phyloP scores from a whole-genome alignment of 2,797 vertebrate genomes.

The Trachurus trachurus region DNA sequence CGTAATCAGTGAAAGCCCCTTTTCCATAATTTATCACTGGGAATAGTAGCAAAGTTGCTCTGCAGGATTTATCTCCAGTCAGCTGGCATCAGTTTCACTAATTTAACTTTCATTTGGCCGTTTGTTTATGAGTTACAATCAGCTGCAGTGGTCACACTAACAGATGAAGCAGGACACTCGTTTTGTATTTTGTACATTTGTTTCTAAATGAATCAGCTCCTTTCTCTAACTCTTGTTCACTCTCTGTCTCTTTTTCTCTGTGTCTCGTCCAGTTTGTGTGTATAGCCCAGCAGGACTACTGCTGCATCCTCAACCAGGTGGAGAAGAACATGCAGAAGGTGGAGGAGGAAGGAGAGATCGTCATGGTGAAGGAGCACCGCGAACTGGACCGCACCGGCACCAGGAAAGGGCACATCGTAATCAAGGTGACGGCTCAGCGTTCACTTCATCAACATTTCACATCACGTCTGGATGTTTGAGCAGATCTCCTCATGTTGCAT shows the following conservation, averaged over 20 bases:
- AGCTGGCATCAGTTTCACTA: constrained; percentile 1
- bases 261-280: constrained; percentile 90
- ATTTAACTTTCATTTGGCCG: constrained; percentile 1
- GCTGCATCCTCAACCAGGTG: constrained; percentile 99
- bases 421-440: constrained; percentile 90
- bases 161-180: neutral
- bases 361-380: constrained; percentile 99
- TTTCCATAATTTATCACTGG: constrained; percentile 19
- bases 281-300: constrained; percentile 98
- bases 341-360: constrained; percentile 98
- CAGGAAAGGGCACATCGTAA: constrained; percentile 98
- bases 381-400: constrained; percentile 98
- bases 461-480: too few species aligned
- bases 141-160: neutral
- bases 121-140: neutral
- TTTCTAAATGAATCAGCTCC: neutral
- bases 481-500: too few species aligned
- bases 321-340: constrained; percentile 99
- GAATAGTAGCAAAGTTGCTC: constrained; percentile 14
- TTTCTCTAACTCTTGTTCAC: neutral
- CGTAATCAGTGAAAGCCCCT: constrained; percentile 20
- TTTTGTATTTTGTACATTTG: neutral
- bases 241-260: too few species aligned
- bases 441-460: neutral
- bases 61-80: neutral